Evolutionary conservation across 2,888 invertebrate species (phyloP), one percentile per base, ranked within the genome.

Genomic region (Koerneria pararmatus): DNA sequence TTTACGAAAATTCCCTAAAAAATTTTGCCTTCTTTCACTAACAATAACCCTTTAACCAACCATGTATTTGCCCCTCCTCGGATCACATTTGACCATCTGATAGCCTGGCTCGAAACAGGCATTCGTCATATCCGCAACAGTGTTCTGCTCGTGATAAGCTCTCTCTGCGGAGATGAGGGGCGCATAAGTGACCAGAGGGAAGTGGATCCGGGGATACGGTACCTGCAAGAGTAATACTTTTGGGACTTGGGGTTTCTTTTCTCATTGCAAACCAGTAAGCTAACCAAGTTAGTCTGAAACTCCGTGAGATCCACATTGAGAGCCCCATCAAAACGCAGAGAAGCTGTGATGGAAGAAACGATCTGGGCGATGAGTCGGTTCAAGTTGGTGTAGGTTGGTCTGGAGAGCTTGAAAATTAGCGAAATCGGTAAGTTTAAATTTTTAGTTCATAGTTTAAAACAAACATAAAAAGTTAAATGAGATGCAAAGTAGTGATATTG

Each of bases 81-180:
- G 82, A 70, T 82, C 82, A 85, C 82, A 92, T 91, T 85, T 82
- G 8, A 81, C 81, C 77, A 78, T 76, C 64, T 78, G 78, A 66
- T 91, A 91, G 75, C 89, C 89, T 80, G 90, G 84, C 88, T 92
- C 32, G 89, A 90, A 69, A 85, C 93, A 94, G 29, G 92, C 91
- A 84, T 93, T 92, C 84, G 94, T 95, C 85, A 94, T 93, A 85
- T 94, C 93, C 49, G 93, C 93, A 84, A 94, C 93, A 19, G 54
- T 19, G 24, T 15, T 35, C 19, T 75, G 72, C 68, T 82, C 80
- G 57, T 79, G 81, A 60, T 68, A 73, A 22, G 81, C 80, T 57
- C 75, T 70, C 51, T 80, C 80, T 27, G 78, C 79, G 1, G 78
- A 79, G 11, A 81, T 74, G 8, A 79, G 51, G 3, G 79, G 79